Base-by-base conservation (phyloP, 2,888 invertebrate genomes). In the Orthosia gothica region DNA sequence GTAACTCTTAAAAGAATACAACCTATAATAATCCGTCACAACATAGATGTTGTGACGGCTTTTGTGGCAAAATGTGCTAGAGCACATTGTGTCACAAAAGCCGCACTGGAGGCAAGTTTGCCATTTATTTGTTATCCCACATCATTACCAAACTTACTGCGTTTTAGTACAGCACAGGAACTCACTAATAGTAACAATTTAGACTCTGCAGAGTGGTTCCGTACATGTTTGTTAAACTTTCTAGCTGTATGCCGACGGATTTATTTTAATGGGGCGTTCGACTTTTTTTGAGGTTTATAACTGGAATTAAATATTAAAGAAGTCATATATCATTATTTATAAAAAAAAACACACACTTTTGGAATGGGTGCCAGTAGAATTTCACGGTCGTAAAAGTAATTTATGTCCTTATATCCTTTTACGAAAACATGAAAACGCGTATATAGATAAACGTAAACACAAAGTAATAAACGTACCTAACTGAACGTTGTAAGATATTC, bases 41-140 rank as follows among this genome's bases (percentile, higher is more conserved):
- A 54, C 49, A 52, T 32, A 32, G 2, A 32, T 32, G 26, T 26
- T 26, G 26, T 26, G 26, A 26, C 26, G 26, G 26, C 26, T 26
- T 26, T 26, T 26, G 26, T 26, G 26, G 26, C 26, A 4, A 2
- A 4, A 32, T 32, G 26, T 32, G 32, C 32, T 32, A 32, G 7
- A 23, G 23, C 45, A 45, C 58, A 77, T 16, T 20, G 23, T 49
- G 55, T 52, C 55, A 54, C 70, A 82, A 70, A 75, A 57, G 50
- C 59, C 69, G 49, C 67, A 47, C 15, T 52, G 15, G 3, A 20
- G 13, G 3, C 3, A 47, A 62, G 47, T 83, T 70, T 70, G 52
- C 26, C 65, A 70, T 62, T 62, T 70, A 83, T 63, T 83, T 70
- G 65, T n/a, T 49, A 49, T 54, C 65, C 83, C 62, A 78, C 70